Percentiles rank a stretch among this genome's conserved stretches.
These are phyloP conservation scores for Lucifuga dentata DNA, from an alignment of 2,113 vertebrate genomes.

Conservation along the genomic window DNA sequence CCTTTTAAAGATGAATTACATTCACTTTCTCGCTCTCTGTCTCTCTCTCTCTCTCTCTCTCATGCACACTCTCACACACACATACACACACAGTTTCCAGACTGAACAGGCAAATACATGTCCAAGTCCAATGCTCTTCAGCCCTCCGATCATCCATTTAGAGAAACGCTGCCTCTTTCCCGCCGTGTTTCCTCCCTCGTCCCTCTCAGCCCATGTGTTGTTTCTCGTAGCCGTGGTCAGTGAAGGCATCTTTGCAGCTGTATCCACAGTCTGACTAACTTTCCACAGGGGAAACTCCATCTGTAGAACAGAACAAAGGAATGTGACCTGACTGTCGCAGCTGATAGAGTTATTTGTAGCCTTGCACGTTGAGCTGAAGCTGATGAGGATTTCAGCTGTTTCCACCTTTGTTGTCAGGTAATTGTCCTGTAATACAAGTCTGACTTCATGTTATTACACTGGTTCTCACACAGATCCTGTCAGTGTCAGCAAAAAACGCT, in stretches of 20 bases:
- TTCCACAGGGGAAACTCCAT: conserved; percentile 61
- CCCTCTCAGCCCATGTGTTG: conserved; percentile 35
- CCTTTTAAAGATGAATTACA: conserved; percentile 73
- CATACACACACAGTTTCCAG: conserved; percentile 3
- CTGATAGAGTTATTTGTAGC: conserved; percentile 64
- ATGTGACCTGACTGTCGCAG: conserved; percentile 70
- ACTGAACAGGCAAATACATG: conserved; percentile 26
- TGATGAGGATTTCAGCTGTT: conserved; percentile 45
- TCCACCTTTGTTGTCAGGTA: conserved; percentile 31
- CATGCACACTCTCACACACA: background rate
- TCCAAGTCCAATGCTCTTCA: conserved; percentile 24
- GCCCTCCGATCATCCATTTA: conserved; percentile 53
- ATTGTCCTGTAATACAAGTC: conserved; percentile 25
- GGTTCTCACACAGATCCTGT: background rate
- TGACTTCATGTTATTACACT: background rate
- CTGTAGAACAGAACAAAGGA: conserved; percentile 68
- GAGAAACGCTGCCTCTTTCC: conserved; percentile 23
- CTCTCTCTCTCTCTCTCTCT: conserved; percentile 15
- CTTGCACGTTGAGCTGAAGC: conserved; percentile 45
- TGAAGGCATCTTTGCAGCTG: conserved; percentile 63
- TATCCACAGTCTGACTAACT: conserved; percentile 51
- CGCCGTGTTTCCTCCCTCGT: conserved; percentile 24
- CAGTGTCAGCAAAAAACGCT: no score
- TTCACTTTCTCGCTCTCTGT: conserved; percentile 37
- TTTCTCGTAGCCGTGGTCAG: conserved; percentile 64